These are phyloP conservation scores for Drosophila willistoni DNA, from an alignment of 1,140 invertebrate species.

Conservation along the genomic window DNA sequence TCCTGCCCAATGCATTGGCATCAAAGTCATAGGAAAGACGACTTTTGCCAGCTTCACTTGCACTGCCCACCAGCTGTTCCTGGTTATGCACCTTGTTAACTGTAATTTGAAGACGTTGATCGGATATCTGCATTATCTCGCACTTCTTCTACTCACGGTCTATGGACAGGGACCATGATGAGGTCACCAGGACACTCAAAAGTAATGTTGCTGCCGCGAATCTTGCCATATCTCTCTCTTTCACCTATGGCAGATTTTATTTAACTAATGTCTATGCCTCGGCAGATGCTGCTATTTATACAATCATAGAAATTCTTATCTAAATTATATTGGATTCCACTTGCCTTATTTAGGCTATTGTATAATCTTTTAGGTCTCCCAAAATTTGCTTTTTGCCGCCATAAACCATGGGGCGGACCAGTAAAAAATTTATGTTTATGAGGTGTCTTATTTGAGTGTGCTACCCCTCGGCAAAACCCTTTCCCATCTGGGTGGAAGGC, in stretches of 20 bases:
- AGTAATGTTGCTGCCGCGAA: conserved; percentile 3
- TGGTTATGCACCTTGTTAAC: conserved; percentile 40
- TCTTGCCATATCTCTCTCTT: conserved; percentile 17
- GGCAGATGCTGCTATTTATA: conserved; percentile 28
- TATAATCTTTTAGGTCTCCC: conserved; percentile 35
- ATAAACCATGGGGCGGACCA: conserved; percentile 7
- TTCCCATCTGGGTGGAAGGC: conserved; percentile 15
- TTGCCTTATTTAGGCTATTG: conserved; percentile 17
- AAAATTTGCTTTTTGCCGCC: conserved; percentile 11
- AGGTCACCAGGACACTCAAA: conserved; percentile 23
- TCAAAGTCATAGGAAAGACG: conserved; percentile 17
- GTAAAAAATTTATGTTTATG: conserved; percentile 26
- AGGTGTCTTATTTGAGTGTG: not conserved
- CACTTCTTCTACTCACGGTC: conserved; percentile 28
- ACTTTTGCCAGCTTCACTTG: not conserved
- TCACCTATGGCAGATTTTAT: not conserved
- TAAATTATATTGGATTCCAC: conserved; percentile 27
- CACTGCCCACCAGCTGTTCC: conserved; percentile 27
- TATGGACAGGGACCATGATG: conserved; percentile 22
- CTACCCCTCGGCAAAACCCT: not conserved
- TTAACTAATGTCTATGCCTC: not conserved
- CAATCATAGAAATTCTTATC: not conserved
- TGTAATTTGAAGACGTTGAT: not conserved
- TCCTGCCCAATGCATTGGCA: conserved; percentile 37
- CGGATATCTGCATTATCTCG: too few species aligned